Conservation (phyloP, 2,888 invertebrate genomes). For the Pyrgus malvae region DNA sequence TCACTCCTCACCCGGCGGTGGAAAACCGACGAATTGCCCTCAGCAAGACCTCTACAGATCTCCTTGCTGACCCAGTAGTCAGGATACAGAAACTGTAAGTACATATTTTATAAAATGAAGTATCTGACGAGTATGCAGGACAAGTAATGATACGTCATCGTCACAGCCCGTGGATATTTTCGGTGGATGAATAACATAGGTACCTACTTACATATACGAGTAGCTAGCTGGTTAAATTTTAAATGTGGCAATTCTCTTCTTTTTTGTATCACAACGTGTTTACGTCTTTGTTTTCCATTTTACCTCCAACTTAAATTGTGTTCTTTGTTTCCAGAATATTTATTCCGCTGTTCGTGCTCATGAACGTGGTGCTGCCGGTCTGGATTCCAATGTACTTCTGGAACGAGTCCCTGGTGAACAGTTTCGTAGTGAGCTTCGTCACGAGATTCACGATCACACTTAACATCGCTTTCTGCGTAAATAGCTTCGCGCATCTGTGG, state of each 20-base stretch:
- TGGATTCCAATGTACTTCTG: slow-evolving; percentile 91
- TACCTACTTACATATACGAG: no score
- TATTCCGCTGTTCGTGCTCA: slow-evolving; percentile 86
- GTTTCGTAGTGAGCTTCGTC: slow-evolving; percentile 93
- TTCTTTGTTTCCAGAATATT: slow-evolving; percentile 80
- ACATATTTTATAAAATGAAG: no score
- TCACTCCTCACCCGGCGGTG: slow-evolving; percentile 91
- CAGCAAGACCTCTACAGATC: slow-evolving; percentile 84
- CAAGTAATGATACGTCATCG: no score
- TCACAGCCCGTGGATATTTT: no score
- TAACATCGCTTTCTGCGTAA: slow-evolving; percentile 97
- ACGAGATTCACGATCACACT: slow-evolving; percentile 91
- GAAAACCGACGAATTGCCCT: slow-evolving; percentile 83
- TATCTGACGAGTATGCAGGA: no score
- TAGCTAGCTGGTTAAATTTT: no score
- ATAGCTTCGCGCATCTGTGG: slow-evolving; percentile 96
- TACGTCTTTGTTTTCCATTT: no score
- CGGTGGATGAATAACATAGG: no score
- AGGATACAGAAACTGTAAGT: slow-evolving; percentile 87
- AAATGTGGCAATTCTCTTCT: no score
- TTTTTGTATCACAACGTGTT: no score
- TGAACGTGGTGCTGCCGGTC: slow-evolving; percentile 86
- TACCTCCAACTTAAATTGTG: not conserved
- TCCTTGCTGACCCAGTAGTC: slow-evolving; percentile 87
- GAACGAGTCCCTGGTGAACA: slow-evolving; percentile 89